Evolutionary conservation across 2,113 vertebrate species (phyloP).

Genomic region (Toxostoma redivivum): DNA sequence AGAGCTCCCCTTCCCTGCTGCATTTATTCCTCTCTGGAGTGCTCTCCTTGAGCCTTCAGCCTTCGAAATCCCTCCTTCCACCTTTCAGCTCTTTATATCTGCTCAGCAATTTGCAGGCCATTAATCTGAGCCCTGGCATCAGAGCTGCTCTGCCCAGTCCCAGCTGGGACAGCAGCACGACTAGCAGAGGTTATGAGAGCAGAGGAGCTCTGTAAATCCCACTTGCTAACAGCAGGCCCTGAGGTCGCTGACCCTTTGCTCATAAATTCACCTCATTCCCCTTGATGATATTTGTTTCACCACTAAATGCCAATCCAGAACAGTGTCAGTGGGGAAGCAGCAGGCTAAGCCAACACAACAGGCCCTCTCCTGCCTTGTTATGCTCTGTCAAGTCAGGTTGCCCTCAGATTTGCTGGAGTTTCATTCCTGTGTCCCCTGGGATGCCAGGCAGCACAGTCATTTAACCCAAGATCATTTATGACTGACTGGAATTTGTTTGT

Average conservation of each 20-base stretch:
- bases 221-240: not conserved
- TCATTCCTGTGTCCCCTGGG: not conserved
- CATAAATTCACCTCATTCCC: not conserved
- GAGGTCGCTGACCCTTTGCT: not conserved
- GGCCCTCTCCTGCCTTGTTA: not conserved
- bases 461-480: not conserved
- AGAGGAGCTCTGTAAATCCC: not conserved
- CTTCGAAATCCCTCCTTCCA: not conserved
- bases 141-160: not conserved
- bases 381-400: not conserved
- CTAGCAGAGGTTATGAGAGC: not conserved
- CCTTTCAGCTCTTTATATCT: not conserved
- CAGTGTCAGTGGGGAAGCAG: not conserved
- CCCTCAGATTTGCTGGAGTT: not conserved
- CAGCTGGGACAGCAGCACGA: accelerated
- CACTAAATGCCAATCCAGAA: not conserved
- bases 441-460: not conserved
- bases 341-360: not conserved
- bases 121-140: not conserved
- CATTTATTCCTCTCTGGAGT: not conserved
- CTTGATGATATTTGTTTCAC: not conserved
- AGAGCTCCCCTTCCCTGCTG: not conserved
- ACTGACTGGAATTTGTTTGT: not conserved
- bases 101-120: not conserved
- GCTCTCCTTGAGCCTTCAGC: not conserved